phyloP scores from a whole-genome alignment of 2,888 invertebrate genomes.

The Agrochola lychnidis region DNA sequence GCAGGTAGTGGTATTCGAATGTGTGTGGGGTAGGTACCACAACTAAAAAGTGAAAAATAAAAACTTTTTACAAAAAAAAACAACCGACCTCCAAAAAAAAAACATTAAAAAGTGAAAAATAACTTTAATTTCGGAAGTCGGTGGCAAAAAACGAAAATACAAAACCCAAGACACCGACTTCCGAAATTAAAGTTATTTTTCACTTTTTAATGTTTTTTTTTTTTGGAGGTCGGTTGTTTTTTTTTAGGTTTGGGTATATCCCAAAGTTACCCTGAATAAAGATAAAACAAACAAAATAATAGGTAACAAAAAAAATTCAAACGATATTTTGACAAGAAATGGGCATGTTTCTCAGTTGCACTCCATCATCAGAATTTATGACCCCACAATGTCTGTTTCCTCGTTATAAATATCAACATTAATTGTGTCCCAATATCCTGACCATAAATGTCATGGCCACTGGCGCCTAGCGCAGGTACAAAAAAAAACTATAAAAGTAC shows the following conservation, averaged over 20 bases:
- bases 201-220: no score
- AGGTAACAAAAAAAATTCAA: constrained; percentile 71
- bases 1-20: no score
- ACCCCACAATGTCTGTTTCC: constrained; percentile 81
- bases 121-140: no score
- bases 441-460: constrained; percentile 88
- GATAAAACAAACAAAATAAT: constrained; percentile 41
- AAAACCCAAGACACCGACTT: no score
- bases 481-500: constrained; percentile 82
- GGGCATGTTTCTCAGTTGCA: constrained; percentile 76
- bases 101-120: no score
- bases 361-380: constrained; percentile 85
- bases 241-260: background rate
- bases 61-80: no score
- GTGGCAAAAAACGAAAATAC: no score
- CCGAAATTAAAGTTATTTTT: no score
- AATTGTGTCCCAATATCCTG: constrained; percentile 89
- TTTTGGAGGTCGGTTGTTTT: no score
- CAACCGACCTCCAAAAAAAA: no score
- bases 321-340: constrained; percentile 83
- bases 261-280: constrained; percentile 4
- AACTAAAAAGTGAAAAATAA: no score
- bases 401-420: constrained; percentile 89
- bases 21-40: no score
- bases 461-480: constrained; percentile 90